phyloP scores from a whole-genome alignment of 2,888 invertebrate genomes.

The Punctoribates punctum region DNA sequence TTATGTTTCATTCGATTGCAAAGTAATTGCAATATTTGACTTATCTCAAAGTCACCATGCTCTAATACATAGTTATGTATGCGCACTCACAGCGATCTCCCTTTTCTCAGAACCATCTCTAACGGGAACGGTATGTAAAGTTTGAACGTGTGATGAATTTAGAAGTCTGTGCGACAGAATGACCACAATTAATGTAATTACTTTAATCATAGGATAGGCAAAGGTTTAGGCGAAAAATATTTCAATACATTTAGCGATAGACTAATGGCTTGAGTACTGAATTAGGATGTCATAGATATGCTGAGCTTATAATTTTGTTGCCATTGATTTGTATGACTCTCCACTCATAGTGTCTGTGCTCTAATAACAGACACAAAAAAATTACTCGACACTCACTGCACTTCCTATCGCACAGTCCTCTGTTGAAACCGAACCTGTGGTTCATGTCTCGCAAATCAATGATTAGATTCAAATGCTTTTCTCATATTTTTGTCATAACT shows the following conservation, averaged over 20 bases:
- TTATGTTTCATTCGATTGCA: no score
- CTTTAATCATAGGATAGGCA: conserved; percentile 4
- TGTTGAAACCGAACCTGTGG: no score
- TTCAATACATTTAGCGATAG: neutral
- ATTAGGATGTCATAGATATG: conserved; percentile 30
- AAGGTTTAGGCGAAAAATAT: neutral
- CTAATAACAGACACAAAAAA: neutral
- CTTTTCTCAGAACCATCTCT: neutral
- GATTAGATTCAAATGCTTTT: neutral
- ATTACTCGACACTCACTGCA: neutral
- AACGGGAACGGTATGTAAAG: conserved; percentile 1
- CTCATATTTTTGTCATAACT: neutral
- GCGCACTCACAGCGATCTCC: neutral
- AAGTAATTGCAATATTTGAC: no score
- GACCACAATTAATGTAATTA: conserved; percentile 33
- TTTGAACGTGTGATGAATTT: conserved; percentile 26
- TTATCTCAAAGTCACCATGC: no score
- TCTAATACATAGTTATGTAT: neutral
- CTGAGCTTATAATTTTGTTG: neutral
- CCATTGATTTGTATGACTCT: neutral
- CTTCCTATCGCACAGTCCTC: no score
- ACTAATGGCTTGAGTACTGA: conserved; percentile 12
- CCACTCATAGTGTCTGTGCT: neutral
- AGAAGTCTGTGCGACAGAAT: conserved; percentile 18
- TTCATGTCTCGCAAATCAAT: no score